These are phyloP conservation scores for Cydia pomonella DNA, from an alignment of 1,140 invertebrate genomes.

Conservation along the genomic window DNA sequence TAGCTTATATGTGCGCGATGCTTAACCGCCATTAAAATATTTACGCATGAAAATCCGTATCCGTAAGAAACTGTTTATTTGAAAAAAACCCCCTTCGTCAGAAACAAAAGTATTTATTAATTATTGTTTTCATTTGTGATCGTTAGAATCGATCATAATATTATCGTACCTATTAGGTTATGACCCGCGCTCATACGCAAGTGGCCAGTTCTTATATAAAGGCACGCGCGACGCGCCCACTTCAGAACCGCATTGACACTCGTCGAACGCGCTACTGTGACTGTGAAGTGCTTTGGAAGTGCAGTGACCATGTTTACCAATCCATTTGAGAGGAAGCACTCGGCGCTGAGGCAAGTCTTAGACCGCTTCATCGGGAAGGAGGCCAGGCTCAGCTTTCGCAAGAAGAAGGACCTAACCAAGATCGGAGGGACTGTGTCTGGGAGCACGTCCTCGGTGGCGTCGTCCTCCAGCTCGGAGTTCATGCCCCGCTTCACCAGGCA, in stretches of 20 bases:
- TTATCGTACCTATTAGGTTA: constrained; percentile 1
- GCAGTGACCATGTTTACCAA: constrained; percentile 65
- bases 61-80: background rate
- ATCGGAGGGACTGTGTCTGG: constrained; percentile 43
- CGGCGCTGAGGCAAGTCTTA: constrained; percentile 66
- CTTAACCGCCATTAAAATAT: background rate
- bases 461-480: constrained; percentile 42
- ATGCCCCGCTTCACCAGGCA: constrained; percentile 55
- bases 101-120: constrained; percentile 8
- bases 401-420: constrained; percentile 58
- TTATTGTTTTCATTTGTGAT: background rate
- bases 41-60: background rate
- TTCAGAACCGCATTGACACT: constrained; percentile 49
- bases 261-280: constrained; percentile 43
- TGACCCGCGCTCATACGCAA: constrained; percentile 22
- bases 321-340: constrained; percentile 75
- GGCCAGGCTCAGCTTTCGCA: constrained; percentile 60
- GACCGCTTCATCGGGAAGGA: constrained; percentile 66
- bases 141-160: constrained; percentile 3
- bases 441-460: constrained; percentile 57
- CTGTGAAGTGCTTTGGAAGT: constrained; percentile 22
- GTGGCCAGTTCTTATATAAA: background rate
- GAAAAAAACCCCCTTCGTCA: background rate
- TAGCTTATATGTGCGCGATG: too few species aligned
- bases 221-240: background rate